Base-by-base conservation (phyloP, 1,140 invertebrate genomes). In the Lordiphosa clarofinis region DNA sequence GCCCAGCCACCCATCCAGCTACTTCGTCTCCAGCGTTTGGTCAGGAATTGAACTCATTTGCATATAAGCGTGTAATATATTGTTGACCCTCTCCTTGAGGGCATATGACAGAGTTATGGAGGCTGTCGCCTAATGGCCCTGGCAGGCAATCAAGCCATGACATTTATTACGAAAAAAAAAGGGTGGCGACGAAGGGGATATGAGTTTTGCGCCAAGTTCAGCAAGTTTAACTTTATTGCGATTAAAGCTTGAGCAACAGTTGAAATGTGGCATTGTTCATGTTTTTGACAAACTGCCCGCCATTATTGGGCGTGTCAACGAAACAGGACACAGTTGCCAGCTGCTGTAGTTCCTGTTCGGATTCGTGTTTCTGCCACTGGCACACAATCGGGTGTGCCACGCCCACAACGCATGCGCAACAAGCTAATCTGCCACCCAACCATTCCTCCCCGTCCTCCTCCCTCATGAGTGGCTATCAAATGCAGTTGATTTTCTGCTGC, bases 191-290 rank as follows among this genome's bases (percentile, higher is more conserved):
- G 15, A 15, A 21, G 21, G 7, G 46, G 43, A 59, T 73, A 73
- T 73, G 70, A 73, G 70, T 73, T 73, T 73, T 73, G 70, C 73
- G 71, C 71, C 71, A 68, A 73, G 71, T 73, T 73, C 64, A 68
- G 71, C 71, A 73, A 73, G 73, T 73, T 73, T 73, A 68, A 64
- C 71, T 36, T 53, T 52, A 43, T 21, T 44, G 9, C 36, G 19
- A 13, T 19, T 2, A 38, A 42, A 24, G 21, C 24, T 48, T 1
- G 13, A 21, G 33, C 24, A 10, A 52, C 31, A 35, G 24, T 43
- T 19, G 12, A 37, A 49, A 49, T 38, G 4, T 21, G 1, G 11
- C 15, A 13, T 8, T 40, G 24, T 10, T 15, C 9, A 12, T 28
- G 33, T 39, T 52, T 11, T 39, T 60, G 40, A 54, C 57, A 60